Conservation (phyloP, 2,888 invertebrate species). For the Abrostola triplasia region DNA sequence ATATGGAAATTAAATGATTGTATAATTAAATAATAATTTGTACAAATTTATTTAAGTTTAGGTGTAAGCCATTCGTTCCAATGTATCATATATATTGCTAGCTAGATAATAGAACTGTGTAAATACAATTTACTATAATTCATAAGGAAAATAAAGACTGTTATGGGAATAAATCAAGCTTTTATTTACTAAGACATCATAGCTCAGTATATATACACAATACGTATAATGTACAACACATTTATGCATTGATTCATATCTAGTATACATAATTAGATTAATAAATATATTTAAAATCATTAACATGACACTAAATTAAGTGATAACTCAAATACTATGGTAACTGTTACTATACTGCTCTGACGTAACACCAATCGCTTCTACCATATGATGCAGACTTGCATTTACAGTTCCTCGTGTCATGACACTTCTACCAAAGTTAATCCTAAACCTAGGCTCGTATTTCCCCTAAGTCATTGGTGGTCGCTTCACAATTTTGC, state of each 20-base stretch:
- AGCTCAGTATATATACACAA: not conserved
- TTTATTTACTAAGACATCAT: conserved; percentile 45
- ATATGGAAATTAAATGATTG: conserved; percentile 49
- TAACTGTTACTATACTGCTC: not conserved
- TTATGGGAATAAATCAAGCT: conserved; percentile 72
- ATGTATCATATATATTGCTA: conserved; percentile 52
- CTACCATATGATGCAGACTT: conserved; percentile 2
- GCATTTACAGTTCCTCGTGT: conserved; percentile 1
- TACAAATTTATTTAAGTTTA: conserved; percentile 52
- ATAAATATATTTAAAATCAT: not conserved
- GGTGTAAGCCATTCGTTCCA: conserved; percentile 46
- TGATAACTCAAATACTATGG: not conserved
- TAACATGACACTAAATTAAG: not conserved
- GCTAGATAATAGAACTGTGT: conserved; percentile 51
- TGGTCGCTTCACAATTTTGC: conserved; percentile 68
- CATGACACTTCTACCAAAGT: conserved; percentile 1
- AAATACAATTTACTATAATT: conserved; percentile 67
- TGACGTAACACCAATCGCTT: not conserved
- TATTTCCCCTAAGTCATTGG: conserved; percentile 32
- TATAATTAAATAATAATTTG: conserved; percentile 44
- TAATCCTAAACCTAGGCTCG: conserved; percentile 5
- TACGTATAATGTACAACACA: not conserved
- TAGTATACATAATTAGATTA: not conserved
- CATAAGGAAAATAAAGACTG: conserved; percentile 84
- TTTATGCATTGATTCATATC: not conserved